Base-by-base conservation (phyloP, 2,797 vertebrate species). In the Microctenopoma stevenorrisi region DNA sequence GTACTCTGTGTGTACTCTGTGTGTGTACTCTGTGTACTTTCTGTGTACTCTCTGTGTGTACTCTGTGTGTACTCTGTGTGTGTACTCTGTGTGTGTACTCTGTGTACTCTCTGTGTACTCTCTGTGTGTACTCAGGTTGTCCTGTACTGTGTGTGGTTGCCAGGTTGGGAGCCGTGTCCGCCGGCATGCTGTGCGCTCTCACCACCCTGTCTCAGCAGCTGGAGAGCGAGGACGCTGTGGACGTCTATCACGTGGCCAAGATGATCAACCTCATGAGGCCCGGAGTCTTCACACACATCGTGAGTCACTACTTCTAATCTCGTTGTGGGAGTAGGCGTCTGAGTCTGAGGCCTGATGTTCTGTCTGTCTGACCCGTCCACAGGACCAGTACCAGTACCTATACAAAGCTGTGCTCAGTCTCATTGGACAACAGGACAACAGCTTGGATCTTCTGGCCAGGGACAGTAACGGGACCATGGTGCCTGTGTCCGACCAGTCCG, bases 211-310 rank as follows among this genome's bases (percentile, higher is more conserved):
- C 96, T 64, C 96, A 98, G 88, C 97, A 99, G 82, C 90, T 98
- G 86, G 96, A 98, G 90, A 96, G 91, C 13, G 97, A 98, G 87
- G 96, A 94, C 5, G 94, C 94, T 13, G 95, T 97, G 10, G 96
- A 98, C 75, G 93, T 98, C 77, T 98, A 97, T 89, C 97, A 98
- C 91, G 97, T 98, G 92, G 96, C 96, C 86, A 98, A 98, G 92
- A 98, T 98, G 97, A 98, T 97, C 88, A 98, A 98, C 91, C 96
- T 98, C 26, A 98, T 98, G 97, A 94, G 97, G 81, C 97, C 97
- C 65, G 96, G 97, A 63, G 97, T 98, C 87, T 98, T 98, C 87
- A 97, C 97, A 92, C 95, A 98, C 85, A 96, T 96, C 78, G 97
- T 98, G 94, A 97, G 96, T 95, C 22, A 22, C 22, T 22, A 22